Conservation (phyloP, 1,140 invertebrate species). For the Zaprionus kolodkinae region DNA sequence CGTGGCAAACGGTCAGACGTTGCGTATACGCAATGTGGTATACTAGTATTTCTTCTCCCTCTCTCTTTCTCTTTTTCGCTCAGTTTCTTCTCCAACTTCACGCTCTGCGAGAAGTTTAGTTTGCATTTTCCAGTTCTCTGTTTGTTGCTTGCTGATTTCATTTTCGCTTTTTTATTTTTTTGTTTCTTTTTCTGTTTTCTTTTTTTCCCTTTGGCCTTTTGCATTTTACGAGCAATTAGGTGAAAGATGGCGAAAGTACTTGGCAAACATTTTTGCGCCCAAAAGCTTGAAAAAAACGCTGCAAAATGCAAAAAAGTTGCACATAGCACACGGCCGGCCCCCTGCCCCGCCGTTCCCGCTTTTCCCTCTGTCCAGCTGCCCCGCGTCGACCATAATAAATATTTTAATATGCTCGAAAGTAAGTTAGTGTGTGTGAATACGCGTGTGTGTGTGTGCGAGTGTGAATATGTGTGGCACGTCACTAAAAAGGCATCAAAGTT, state of each 20-base stretch:
- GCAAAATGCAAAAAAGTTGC: constrained; percentile 23
- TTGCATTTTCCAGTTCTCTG: constrained; percentile 50
- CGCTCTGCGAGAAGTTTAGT: constrained; percentile 39
- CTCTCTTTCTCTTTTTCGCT: too few species aligned
- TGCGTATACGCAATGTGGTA: constrained; percentile 54
- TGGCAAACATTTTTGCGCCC: constrained; percentile 54
- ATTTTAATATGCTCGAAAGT: constrained; percentile 68
- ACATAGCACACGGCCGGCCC: constrained; percentile 1
- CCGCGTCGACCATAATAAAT: constrained; percentile 55
- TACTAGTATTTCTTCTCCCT: not conserved
- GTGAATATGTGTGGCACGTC: constrained; percentile 61
- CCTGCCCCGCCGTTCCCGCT: too few species aligned
- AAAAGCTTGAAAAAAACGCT: constrained; percentile 45
- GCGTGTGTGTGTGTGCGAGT: constrained; percentile 39
- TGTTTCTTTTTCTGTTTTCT: constrained; percentile 1
- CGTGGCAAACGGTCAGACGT: constrained; percentile 37
- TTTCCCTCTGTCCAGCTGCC: not conserved
- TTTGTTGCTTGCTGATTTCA: constrained; percentile 33
- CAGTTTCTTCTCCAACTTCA: not conserved
- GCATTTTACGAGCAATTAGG: constrained; percentile 80
- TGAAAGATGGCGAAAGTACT: constrained; percentile 71
- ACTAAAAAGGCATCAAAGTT: constrained; percentile 79
- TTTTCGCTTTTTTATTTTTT: not conserved
- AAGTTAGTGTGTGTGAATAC: constrained; percentile 51
- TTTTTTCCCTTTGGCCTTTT: constrained; percentile 33